These are phyloP conservation scores for Anoncus sp. DNA, from an alignment of 2,888 invertebrate genomes.

Conservation along the genomic window DNA sequence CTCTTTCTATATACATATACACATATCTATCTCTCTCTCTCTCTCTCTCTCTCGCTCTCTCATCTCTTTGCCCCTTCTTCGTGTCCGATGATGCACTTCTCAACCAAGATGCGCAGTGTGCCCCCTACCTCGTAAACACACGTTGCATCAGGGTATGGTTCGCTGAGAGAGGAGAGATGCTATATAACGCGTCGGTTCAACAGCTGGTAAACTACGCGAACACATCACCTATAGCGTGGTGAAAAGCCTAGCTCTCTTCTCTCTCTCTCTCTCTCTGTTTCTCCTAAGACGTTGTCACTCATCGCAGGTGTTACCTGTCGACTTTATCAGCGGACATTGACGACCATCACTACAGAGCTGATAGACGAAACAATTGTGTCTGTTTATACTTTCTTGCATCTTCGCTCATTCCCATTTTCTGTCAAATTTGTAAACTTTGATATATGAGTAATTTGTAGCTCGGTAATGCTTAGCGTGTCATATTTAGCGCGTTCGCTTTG, in stretches of 20 bases:
- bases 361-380: constrained; percentile 49
- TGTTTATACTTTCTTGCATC: neutral
- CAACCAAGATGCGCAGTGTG: constrained; percentile 63
- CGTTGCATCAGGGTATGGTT: constrained; percentile 69
- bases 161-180: constrained; percentile 47
- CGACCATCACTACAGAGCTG: constrained; percentile 47
- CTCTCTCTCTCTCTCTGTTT: constrained; percentile 3
- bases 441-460: neutral
- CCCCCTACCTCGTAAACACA: constrained; percentile 77
- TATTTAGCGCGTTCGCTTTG: too few relatives aligned
- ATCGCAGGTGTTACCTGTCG: constrained; percentile 52
- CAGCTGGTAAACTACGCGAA: constrained; percentile 71
- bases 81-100: constrained; percentile 60
- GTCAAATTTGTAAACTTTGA: constrained; percentile 30
- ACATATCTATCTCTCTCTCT: constrained; percentile 59
- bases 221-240: constrained; percentile 60
- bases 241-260: constrained; percentile 12
- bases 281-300: constrained; percentile 64
- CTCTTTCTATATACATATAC: too few relatives aligned
- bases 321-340: constrained; percentile 60
- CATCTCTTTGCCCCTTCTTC: constrained; percentile 48
- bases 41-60: constrained; percentile 53
- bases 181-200: constrained; percentile 66
- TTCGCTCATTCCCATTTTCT: neutral
- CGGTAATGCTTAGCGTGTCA: too few relatives aligned